Conservation (phyloP, 2,113 vertebrate genomes). For the Callithrix jacchus region DNA sequence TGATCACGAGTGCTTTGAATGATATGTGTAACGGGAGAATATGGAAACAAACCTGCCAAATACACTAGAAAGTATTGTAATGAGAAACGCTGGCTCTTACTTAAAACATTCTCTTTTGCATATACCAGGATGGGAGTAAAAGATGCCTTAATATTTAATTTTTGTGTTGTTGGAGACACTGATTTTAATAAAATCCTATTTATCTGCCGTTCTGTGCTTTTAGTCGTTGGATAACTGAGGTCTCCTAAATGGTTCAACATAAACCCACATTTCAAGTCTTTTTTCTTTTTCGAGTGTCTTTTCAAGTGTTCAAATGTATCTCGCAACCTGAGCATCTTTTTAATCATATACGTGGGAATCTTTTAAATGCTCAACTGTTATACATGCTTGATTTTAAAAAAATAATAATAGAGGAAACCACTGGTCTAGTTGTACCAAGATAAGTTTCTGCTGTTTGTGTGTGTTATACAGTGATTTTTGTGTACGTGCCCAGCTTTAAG, state of each 20-base stretch:
- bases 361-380: constrained; percentile 31
- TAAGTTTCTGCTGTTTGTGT: neutral
- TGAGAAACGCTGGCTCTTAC: constrained; percentile 53
- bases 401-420: neutral
- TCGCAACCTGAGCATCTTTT: neutral
- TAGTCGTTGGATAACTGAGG: constrained; percentile 4
- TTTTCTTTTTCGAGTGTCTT: neutral
- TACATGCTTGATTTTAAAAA: neutral
- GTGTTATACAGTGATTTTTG: neutral
- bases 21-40: neutral
- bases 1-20: constrained; percentile 20
- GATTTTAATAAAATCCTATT: constrained; percentile 82
- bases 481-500: neutral
- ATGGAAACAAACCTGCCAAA: constrained; percentile 35
- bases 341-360: neutral
- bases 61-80: constrained; percentile 1
- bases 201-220: constrained; percentile 65
- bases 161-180: constrained; percentile 69
- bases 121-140: constrained; percentile 62
- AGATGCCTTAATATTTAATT: constrained; percentile 84
- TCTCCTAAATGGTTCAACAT: constrained; percentile 14
- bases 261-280: neutral
- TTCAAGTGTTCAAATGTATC: neutral
- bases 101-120: constrained; percentile 65
- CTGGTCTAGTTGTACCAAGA: neutral